phyloP scores from a whole-genome alignment of 1,140 invertebrate species.

The Chionoecetes opilio region DNA sequence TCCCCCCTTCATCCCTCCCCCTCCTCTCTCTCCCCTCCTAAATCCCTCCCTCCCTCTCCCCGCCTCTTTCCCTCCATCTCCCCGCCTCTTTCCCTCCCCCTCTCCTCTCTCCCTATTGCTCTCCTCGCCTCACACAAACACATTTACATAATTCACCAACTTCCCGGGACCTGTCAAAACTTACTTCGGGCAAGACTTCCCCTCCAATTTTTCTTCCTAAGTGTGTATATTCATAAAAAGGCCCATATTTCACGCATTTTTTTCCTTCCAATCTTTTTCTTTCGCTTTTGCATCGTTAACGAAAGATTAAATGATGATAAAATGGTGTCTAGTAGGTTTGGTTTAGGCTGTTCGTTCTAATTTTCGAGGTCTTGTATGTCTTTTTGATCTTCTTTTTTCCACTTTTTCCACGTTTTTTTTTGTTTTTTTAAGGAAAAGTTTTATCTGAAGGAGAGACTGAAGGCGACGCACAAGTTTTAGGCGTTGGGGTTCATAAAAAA shows the following conservation, averaged over 20 bases:
- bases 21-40: not conserved
- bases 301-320: not conserved
- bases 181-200: not conserved
- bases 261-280: not conserved
- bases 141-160: slow-evolving; percentile 30
- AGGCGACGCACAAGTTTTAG: not conserved
- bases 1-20: not conserved
- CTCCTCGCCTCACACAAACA: not conserved
- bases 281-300: not conserved
- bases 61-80: not conserved
- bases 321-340: not conserved
- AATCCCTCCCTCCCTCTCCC: not conserved
- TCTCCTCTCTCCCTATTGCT: not conserved
- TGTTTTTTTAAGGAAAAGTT: not conserved
- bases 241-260: not conserved
- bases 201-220: slow-evolving; percentile 28
- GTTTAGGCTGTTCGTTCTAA: not conserved
- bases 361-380: not conserved
- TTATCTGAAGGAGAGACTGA: not conserved
- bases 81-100: not conserved
- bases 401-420: not conserved
- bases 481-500: slow-evolving; percentile 18
- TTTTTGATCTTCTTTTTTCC: not conserved
- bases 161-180: slow-evolving; percentile 14
- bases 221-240: slow-evolving; percentile 11